Evolutionary conservation across 2,888 invertebrate species (phyloP).

Genomic region (Oxycera nigricornis): DNA sequence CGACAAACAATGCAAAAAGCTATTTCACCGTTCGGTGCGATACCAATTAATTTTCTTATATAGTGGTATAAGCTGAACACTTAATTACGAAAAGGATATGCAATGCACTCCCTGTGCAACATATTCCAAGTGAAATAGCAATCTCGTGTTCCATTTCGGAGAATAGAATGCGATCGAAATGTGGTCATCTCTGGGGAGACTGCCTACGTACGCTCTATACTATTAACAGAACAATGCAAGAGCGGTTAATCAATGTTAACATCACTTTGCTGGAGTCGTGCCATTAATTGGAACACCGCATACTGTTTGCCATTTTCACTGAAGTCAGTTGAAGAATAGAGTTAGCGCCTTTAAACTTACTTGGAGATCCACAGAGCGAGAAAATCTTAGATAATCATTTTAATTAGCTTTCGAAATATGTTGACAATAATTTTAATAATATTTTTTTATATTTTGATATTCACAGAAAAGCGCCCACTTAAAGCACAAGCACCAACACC

Average conservation of each 20-base stretch:
- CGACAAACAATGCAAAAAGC: neutral
- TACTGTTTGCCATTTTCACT: constrained; percentile 36
- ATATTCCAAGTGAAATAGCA: neutral
- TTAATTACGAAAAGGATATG: constrained; percentile 12
- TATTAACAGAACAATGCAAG: constrained; percentile 41
- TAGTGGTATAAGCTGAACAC: neutral
- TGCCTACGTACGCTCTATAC: constrained; percentile 34
- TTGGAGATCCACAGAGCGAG: too few species aligned
- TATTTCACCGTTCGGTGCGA: neutral
- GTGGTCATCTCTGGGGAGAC: constrained; percentile 44
- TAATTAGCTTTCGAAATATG: neutral
- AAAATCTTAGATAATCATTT: too few species aligned
- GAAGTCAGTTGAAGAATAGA: constrained; percentile 32
- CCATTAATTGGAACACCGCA: constrained; percentile 46
- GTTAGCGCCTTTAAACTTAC: neutral
- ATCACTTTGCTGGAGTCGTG: constrained; percentile 44
- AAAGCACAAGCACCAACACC: constrained; percentile 59
- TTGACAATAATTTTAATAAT: neutral
- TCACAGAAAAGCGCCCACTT: constrained; percentile 60
- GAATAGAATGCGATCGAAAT: constrained; percentile 46
- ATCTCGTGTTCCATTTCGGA: neutral
- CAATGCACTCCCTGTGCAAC: neutral
- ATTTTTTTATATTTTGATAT: too few species aligned
- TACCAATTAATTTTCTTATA: constrained; percentile 2
- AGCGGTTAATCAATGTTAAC: constrained; percentile 46